A percentile compares a stretch with the other conserved stretches of the same genome.
Conservation (phyloP, 2,797 vertebrate species). For the Enteromius fasciolatus region DNA sequence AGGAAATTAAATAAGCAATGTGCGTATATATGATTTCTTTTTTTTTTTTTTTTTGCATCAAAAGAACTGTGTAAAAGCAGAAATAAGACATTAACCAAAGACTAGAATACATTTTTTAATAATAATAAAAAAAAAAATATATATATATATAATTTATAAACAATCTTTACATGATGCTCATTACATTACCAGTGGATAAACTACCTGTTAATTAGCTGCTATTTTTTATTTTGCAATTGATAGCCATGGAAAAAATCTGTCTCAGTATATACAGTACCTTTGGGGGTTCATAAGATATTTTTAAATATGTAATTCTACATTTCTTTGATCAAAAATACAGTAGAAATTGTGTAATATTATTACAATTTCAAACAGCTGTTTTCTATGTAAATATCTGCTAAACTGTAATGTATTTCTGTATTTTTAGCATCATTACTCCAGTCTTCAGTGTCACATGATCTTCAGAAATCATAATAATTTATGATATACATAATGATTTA, state of each 20-base stretch:
- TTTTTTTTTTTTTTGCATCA: not conserved
- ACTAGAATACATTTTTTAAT: not conserved
- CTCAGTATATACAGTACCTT: no score
- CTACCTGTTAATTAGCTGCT: not conserved
- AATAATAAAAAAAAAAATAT: no score
- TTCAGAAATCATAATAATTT: no score
- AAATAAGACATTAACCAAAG: not conserved
- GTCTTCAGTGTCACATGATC: not conserved
- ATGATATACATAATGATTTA: no score
- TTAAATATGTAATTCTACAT: not conserved
- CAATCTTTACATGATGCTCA: not conserved
- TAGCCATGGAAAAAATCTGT: not conserved
- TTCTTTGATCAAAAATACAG: not conserved
- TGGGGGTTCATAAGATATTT: not conserved
- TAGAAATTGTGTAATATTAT: not conserved
- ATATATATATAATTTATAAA: not conserved
- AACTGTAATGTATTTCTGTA: not conserved
- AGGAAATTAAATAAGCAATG: not conserved
- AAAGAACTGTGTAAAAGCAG: not conserved
- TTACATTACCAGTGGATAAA: not conserved
- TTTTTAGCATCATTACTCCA: no score
- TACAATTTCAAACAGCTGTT: not conserved
- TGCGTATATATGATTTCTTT: not conserved
- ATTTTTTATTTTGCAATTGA: not conserved
- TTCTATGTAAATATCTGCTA: not conserved